These are phyloP conservation scores for Leptinotarsa haldemani DNA, from an alignment of 2,888 invertebrate species.

Conservation along the genomic window DNA sequence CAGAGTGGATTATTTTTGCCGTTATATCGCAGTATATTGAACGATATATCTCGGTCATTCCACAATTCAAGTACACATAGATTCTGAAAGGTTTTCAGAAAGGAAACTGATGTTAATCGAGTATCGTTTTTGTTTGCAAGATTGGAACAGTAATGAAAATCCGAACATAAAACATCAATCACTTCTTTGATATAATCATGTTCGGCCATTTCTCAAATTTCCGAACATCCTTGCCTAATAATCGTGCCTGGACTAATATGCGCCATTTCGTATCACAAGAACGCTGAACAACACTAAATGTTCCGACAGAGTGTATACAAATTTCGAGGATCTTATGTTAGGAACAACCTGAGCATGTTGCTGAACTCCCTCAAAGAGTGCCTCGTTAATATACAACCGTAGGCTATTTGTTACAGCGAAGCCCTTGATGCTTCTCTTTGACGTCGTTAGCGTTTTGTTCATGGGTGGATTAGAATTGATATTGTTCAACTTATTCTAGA, in stretches of 20 bases:
- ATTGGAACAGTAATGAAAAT: too few species aligned
- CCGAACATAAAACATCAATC: too few species aligned
- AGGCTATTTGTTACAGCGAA: constrained; percentile 47
- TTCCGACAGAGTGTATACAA: constrained; percentile 61
- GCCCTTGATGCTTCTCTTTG: not conserved
- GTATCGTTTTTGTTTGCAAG: too few species aligned
- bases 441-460: not conserved
- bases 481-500: not conserved
- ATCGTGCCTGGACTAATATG: constrained; percentile 34
- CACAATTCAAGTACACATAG: rapidly evolving
- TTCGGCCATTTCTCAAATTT: too few species aligned
- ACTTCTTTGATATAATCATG: too few species aligned
- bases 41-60: too few species aligned
- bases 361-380: constrained; percentile 58
- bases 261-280: constrained; percentile 57
- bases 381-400: constrained; percentile 62
- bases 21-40: too few species aligned
- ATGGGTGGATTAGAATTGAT: not conserved
- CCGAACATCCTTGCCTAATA: too few species aligned
- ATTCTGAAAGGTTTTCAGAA: too few species aligned
- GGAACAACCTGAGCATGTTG: constrained; percentile 44
- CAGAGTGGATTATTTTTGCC: too few species aligned
- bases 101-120: too few species aligned
- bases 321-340: constrained; percentile 62
- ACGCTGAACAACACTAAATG: constrained; percentile 57